A percentile compares a stretch with the other conserved stretches of the same genome.
phyloP scores from a whole-genome alignment of 2,797 vertebrate genomes.

The Eidolon dupreanum region DNA sequence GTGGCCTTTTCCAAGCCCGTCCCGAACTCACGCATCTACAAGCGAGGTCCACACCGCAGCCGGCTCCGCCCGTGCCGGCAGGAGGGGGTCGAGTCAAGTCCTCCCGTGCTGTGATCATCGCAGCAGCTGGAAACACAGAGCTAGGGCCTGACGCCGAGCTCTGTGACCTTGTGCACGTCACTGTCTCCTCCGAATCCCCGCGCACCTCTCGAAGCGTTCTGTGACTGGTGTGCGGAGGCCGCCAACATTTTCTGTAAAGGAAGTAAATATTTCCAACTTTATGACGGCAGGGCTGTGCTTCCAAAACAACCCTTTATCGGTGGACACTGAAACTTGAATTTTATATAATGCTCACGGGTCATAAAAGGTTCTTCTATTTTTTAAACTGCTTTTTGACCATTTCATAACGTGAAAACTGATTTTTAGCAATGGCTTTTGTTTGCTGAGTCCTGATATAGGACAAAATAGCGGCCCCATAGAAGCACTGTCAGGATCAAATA shows the following conservation, averaged over 20 bases:
- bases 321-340: background rate
- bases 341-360: too few species aligned
- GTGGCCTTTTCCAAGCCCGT: slow-evolving; percentile 15
- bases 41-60: slow-evolving; percentile 70
- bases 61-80: background rate
- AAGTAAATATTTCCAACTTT: background rate
- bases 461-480: background rate
- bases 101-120: background rate
- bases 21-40: slow-evolving; percentile 79
- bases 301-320: too few species aligned
- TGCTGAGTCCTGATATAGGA: accelerated
- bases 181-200: too few species aligned
- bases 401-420: background rate
- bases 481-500: background rate
- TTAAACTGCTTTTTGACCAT: background rate
- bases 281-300: too few species aligned
- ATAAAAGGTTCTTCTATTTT: background rate
- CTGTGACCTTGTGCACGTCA: background rate
- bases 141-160: background rate
- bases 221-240: background rate
- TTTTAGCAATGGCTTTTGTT: background rate
- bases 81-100: accelerated
- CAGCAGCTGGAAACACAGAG: too few species aligned
- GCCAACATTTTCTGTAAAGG: background rate
- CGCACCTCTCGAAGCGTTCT: background rate